Conservation (phyloP, 2,888 invertebrate species). For the Lissonota sp. region DNA sequence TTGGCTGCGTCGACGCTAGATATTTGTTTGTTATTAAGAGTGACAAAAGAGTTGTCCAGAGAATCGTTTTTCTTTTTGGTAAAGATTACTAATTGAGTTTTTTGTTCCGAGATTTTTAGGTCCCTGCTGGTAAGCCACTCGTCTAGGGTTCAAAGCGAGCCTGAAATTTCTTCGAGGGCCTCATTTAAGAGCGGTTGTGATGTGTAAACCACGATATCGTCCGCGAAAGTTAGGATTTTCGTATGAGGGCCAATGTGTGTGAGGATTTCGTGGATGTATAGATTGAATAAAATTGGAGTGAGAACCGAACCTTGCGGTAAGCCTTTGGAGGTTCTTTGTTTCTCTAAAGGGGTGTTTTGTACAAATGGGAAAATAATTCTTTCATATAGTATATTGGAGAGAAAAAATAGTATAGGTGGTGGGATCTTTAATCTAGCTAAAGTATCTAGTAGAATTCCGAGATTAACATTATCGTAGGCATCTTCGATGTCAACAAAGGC, state of each 20-base stretch:
- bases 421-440: not conserved
- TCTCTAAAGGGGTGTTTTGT: not conserved
- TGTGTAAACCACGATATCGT: constrained; percentile 20
- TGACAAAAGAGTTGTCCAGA: too few species aligned
- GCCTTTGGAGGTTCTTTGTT: not conserved
- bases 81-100: too few species aligned
- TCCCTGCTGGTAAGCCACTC: not conserved
- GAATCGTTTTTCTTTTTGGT: too few species aligned
- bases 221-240: constrained; percentile 15
- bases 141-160: not conserved
- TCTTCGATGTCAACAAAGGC: constrained; percentile 31
- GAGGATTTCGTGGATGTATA: constrained; percentile 5
- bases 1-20: not conserved
- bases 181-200: not conserved
- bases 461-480: constrained; percentile 27
- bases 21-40: too few species aligned
- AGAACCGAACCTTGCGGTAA: constrained; percentile 20
- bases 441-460: not conserved
- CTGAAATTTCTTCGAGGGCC: not conserved
- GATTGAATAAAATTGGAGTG: constrained; percentile 26
- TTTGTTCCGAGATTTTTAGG: constrained; percentile 9
- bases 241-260: too few species aligned
- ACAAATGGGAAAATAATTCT: not conserved
- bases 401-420: not conserved
- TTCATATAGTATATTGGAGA: not conserved